A percentile compares a stretch with the other conserved stretches of the same genome.
Evolutionary conservation across 1,140 invertebrate genomes (phyloP).

Genomic region (Scylla paramamosain): DNA sequence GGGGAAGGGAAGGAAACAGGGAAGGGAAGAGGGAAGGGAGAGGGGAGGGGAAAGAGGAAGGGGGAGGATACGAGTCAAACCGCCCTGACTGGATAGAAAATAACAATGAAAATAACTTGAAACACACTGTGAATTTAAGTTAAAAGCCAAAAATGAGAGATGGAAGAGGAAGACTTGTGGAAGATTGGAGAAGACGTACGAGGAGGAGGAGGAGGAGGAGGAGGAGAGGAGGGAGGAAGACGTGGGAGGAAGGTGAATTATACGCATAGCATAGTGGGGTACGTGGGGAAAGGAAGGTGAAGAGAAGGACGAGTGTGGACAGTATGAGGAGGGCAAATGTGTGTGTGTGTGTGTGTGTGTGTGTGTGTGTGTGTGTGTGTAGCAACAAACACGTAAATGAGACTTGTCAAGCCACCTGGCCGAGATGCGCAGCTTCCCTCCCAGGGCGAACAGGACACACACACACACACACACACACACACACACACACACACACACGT

Average conservation of each 20-base stretch:
- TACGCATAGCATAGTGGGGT: too few relatives aligned
- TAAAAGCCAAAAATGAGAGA: neutral
- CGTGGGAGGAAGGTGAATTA: neutral
- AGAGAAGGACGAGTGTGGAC: neutral
- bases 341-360: too few relatives aligned
- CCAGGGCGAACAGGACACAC: neutral
- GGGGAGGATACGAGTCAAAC: neutral
- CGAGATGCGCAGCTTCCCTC: neutral
- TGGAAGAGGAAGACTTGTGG: neutral
- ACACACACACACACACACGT: too few relatives aligned
- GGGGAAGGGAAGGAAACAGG: neutral
- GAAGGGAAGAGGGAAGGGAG: neutral
- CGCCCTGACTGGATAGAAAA: neutral
- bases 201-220: neutral
- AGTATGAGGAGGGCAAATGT: too few relatives aligned
- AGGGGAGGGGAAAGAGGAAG: neutral
- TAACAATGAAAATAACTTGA: neutral
- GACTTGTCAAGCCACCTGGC: neutral
- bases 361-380: too few relatives aligned
- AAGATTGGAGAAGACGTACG: neutral
- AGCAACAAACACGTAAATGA: neutral
- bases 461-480: conserved; percentile 16
- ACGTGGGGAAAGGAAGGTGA: neutral
- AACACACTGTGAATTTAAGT: neutral
- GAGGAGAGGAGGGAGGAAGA: neutral